Percentiles rank a stretch among this genome's conserved stretches.
phyloP scores from a whole-genome alignment of 2,888 invertebrate genomes.

The Erebia palarica region DNA sequence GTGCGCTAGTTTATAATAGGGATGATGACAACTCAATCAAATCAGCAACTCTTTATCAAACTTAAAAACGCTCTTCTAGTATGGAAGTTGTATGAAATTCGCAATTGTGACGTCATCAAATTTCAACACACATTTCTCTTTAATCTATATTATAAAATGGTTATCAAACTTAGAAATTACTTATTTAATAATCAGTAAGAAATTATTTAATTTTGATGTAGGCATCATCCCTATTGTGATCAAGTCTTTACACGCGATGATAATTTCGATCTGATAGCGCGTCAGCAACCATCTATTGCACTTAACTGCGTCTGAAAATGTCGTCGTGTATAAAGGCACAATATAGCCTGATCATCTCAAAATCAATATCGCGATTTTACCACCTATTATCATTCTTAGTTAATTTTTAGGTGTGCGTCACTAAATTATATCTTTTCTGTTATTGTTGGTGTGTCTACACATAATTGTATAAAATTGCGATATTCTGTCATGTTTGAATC shows the following conservation, averaged over 20 bases:
- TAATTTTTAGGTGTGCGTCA: not conserved
- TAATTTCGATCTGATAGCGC: not conserved
- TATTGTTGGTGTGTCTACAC: not conserved
- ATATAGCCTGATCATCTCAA: not conserved
- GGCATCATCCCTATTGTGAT: no score
- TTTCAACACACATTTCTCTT: no score
- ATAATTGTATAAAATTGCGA: not conserved
- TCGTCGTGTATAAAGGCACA: not conserved
- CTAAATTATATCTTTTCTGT: not conserved
- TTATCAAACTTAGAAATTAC: no score
- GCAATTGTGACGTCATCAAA: no score
- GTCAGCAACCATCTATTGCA: no score
- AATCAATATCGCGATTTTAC: not conserved
- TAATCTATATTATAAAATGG: no score
- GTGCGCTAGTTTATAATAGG: not conserved
- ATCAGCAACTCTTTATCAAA: no score
- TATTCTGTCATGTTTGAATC: not conserved
- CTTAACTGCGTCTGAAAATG: not conserved
- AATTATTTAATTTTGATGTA: no score
- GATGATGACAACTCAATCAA: no score
- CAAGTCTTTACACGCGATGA: not conserved
- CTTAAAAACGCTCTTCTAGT: no score
- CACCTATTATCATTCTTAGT: not conserved
- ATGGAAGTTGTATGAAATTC: no score
- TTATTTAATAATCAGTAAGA: no score